phyloP scores from a whole-genome alignment of 2,797 vertebrate species.

The Rhabdomys pumilio region DNA sequence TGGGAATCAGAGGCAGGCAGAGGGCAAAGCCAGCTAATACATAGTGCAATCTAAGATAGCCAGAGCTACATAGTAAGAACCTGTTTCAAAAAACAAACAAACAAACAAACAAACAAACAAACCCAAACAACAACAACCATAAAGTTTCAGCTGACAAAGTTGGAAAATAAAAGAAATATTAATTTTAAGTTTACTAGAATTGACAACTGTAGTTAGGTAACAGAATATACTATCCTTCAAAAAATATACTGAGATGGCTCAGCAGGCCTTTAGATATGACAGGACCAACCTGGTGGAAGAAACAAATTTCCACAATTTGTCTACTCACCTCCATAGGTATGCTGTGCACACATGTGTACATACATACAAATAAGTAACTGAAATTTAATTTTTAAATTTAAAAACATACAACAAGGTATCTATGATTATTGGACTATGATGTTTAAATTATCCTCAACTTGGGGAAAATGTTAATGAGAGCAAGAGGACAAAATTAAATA shows the following conservation, averaged over 20 bases:
- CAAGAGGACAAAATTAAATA: conserved; percentile 29
- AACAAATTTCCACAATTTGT: not conserved
- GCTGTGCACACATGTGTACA: not conserved
- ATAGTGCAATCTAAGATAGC: not conserved
- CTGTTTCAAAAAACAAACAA: not conserved
- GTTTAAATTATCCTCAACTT: conserved; percentile 19
- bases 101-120: not conserved
- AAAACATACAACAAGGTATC: not conserved
- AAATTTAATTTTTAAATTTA: not conserved
- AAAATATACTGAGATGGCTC: not conserved
- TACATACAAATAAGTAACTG: not conserved
- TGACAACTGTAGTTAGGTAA: not conserved
- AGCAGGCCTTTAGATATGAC: not conserved
- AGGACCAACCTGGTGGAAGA: not conserved
- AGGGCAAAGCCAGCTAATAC: not conserved
- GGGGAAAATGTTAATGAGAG: not conserved
- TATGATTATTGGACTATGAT: not conserved
- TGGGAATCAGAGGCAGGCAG: not conserved
- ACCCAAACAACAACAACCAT: not conserved
- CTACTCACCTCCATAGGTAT: not conserved
- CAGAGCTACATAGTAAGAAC: not conserved
- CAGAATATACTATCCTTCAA: not conserved
- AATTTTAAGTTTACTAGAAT: conserved; percentile 27
- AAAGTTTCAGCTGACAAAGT: not conserved
- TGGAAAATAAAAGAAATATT: conserved; percentile 18